Evolutionary conservation across 2,888 invertebrate species (phyloP).

Genomic region (Protula sp.): DNA sequence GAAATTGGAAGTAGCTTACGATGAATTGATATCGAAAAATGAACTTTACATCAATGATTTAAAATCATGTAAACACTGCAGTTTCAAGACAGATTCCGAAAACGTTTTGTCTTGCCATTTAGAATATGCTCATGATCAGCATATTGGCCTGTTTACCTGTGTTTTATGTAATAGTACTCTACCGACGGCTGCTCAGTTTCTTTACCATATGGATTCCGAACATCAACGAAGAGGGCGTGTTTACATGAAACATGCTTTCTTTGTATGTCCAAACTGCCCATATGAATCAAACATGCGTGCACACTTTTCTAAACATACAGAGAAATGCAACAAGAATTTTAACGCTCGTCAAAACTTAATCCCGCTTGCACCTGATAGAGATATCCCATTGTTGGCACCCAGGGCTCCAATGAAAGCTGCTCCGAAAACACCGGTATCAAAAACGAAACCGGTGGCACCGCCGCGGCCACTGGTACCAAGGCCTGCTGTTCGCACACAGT

Average conservation of each 20-base stretch:
- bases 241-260: conserved; percentile 75
- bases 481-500: background rate
- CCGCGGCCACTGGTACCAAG: background rate
- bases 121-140: conserved; percentile 14
- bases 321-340: conserved; percentile 83
- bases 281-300: conserved; percentile 87
- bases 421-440: background rate
- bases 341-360: conserved; percentile 77
- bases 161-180: conserved; percentile 78
- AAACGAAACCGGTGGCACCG: background rate
- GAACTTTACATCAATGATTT: conserved; percentile 1
- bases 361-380: conserved; percentile 55
- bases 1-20: conserved; percentile 58
- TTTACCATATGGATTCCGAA: conserved; percentile 82
- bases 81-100: conserved; percentile 9
- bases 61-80: conserved; percentile 9
- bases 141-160: conserved; percentile 60
- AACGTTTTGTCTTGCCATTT: conserved; percentile 15
- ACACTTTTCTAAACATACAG: conserved; percentile 79
- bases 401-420: background rate
- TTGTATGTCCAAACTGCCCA: conserved; percentile 65
- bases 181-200: conserved; percentile 61
- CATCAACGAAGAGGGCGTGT: conserved; percentile 78
- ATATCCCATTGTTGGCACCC: conserved; percentile 16
- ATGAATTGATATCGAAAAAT: conserved; percentile 4